Evolutionary conservation across 2,113 vertebrate species (phyloP).

Genomic region (Gobio gobio): DNA sequence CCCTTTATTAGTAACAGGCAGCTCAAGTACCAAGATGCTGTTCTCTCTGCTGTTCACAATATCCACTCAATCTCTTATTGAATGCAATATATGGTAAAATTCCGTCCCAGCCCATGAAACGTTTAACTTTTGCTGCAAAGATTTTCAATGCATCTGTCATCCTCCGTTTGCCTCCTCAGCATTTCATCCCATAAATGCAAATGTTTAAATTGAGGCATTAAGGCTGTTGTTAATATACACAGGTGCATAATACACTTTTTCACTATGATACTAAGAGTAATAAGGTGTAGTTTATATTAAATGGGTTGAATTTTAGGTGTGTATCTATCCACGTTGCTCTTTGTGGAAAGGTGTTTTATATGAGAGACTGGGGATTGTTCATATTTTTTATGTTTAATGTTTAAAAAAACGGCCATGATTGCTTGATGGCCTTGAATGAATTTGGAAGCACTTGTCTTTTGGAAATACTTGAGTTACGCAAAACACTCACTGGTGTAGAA

Average conservation of each 20-base stretch:
- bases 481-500: constrained; percentile 48
- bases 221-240: too few relatives aligned
- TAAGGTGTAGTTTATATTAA: background rate
- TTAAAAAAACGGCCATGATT: background rate
- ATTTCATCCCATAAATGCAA: background rate
- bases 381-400: constrained; percentile 18
- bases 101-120: background rate
- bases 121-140: constrained; percentile 6
- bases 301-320: constrained; percentile 9
- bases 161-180: background rate
- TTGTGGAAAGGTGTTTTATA: background rate
- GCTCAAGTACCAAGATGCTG: background rate
- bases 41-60: background rate
- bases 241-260: background rate
- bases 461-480: constrained; percentile 45
- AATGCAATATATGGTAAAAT: background rate
- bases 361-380: constrained; percentile 10
- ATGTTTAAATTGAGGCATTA: background rate
- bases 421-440: constrained; percentile 13
- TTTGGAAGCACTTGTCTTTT: constrained; percentile 30
- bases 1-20: constrained; percentile 11
- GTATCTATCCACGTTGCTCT: background rate
- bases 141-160: constrained; percentile 11
- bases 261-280: background rate
- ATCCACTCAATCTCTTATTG: background rate